Conservation (phyloP, 2,888 invertebrate genomes). For the Thymelicus acteon region DNA sequence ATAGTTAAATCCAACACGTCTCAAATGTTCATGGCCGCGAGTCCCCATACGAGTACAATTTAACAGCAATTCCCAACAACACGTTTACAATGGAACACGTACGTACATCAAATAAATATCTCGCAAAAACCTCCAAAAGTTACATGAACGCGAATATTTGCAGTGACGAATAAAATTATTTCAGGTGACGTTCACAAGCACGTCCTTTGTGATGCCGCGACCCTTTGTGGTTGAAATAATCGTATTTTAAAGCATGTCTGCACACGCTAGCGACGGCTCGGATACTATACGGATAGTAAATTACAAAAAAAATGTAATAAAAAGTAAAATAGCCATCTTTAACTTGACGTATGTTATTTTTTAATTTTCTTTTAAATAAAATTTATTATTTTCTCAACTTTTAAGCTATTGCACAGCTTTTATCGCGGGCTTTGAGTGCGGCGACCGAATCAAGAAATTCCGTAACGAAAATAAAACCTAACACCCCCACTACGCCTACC, state of each 20-base stretch:
- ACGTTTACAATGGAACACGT: constrained; percentile 9
- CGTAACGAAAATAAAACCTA: too few relatives aligned
- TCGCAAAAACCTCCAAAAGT: constrained; percentile 12
- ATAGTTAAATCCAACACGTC: not conserved
- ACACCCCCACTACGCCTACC: too few relatives aligned
- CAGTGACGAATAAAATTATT: constrained; percentile 15
- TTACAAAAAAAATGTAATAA: too few relatives aligned
- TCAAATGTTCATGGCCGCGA: constrained; percentile 1
- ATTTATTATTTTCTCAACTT: too few relatives aligned
- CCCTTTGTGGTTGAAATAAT: constrained; percentile 4
- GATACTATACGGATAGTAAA: too few relatives aligned
- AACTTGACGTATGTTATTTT: too few relatives aligned
- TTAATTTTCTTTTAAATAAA: too few relatives aligned
- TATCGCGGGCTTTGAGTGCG: too few relatives aligned
- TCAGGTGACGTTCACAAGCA: constrained; percentile 5
- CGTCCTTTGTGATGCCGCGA: not conserved
- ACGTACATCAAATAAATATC: constrained; percentile 16
- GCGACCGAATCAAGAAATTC: too few relatives aligned
- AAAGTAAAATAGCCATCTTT: too few relatives aligned
- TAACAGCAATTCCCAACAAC: constrained; percentile 4
- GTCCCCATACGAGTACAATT: constrained; percentile 2
- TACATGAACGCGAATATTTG: constrained; percentile 9
- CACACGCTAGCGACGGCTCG: too few relatives aligned
- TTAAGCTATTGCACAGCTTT: too few relatives aligned
- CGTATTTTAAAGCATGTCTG: not conserved